phyloP scores from a whole-genome alignment of 2,888 invertebrate genomes.

The Philaethria dido region DNA sequence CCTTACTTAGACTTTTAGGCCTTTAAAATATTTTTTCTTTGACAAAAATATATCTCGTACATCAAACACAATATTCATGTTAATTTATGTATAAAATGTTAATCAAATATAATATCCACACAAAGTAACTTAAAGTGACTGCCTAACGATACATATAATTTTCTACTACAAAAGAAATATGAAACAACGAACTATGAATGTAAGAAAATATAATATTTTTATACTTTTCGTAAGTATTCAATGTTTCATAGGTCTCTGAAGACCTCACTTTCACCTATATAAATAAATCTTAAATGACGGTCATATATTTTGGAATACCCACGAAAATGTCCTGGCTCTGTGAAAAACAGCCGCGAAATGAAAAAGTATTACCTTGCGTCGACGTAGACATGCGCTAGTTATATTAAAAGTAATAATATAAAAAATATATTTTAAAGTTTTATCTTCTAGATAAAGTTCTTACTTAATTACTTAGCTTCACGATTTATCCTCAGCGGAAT shows the following conservation, averaged over 20 bases:
- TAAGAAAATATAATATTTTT: constrained; percentile 11
- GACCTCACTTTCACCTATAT: constrained; percentile 36
- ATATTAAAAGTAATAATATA: background rate
- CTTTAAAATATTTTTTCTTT: too few species aligned
- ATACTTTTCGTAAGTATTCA: constrained; percentile 17
- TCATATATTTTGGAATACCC: constrained; percentile 43
- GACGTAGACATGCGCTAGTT: constrained; percentile 22
- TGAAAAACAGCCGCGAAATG: constrained; percentile 46
- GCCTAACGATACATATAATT: background rate
- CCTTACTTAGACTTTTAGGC: too few species aligned
- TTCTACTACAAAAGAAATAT: background rate
- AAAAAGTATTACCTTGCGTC: constrained; percentile 43
- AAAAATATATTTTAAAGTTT: too few species aligned
- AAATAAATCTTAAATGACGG: constrained; percentile 43
- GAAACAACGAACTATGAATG: background rate
- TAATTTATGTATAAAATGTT: too few species aligned
- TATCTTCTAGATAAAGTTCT: too few species aligned
- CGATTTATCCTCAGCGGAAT: too few species aligned
- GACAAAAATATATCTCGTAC: too few species aligned
- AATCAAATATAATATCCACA: too few species aligned
- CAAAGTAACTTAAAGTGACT: too few species aligned
- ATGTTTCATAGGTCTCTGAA: constrained; percentile 21
- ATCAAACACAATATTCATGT: too few species aligned
- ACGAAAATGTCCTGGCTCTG: constrained; percentile 42
- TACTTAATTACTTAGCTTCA: too few species aligned